phyloP scores from a whole-genome alignment of 1,140 invertebrate species.

The Drosophila parabipectinata region DNA sequence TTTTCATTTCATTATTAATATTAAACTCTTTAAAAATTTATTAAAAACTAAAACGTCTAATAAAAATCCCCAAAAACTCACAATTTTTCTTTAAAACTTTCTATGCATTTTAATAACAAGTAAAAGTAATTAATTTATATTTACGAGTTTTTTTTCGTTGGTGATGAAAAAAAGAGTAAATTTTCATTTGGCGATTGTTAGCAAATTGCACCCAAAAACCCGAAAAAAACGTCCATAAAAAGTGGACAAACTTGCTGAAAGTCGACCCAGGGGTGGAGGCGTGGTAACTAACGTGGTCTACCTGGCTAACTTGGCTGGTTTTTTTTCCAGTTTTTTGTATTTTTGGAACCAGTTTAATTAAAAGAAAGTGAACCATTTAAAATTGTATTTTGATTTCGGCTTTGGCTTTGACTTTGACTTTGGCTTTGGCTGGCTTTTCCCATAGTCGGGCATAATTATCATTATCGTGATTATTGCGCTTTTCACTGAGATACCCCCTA shows the following conservation, averaged over 20 bases:
- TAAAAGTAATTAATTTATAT: not conserved
- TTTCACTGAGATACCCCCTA: constrained; percentile 37
- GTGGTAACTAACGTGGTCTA: constrained; percentile 5
- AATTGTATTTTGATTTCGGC: constrained; percentile 54
- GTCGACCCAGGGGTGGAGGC: not conserved
- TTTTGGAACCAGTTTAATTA: constrained; percentile 73
- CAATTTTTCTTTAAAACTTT: not conserved
- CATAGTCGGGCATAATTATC: constrained; percentile 16
- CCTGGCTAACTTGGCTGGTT: constrained; percentile 23
- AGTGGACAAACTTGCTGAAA: constrained; percentile 54
- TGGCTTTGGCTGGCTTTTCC: constrained; percentile 21
- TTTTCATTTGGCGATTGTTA: constrained; percentile 44
- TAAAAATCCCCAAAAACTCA: not conserved
- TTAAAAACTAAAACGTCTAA: not conserved
- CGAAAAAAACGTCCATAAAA: constrained; percentile 11
- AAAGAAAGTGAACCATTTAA: constrained; percentile 79
- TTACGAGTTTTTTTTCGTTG: not conserved
- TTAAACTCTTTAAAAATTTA: too few species aligned
- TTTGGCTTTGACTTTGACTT: not conserved
- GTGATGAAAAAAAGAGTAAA: constrained; percentile 32
- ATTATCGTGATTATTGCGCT: constrained; percentile 54
- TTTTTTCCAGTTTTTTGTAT: not conserved
- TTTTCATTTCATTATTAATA: too few species aligned
- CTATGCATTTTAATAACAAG: constrained; percentile 10
- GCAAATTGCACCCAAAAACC: constrained; percentile 13